Base-by-base conservation (phyloP, 2,113 vertebrate genomes). In the Pomatorhinus ruficollis region DNA sequence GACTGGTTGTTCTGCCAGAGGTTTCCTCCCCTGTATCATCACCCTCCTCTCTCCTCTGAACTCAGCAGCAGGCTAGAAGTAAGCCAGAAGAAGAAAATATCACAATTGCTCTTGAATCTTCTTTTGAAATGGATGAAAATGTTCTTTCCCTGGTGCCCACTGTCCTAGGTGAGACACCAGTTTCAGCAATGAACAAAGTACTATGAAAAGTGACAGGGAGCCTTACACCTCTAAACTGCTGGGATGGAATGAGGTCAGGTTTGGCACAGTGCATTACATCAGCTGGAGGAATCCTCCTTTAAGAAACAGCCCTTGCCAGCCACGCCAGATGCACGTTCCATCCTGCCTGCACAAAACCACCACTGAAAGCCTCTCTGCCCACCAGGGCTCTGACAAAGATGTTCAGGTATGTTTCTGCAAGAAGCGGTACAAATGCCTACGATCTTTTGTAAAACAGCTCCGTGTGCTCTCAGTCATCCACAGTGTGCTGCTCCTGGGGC, bases 211-310 rank as follows among this genome's bases (percentile, higher is more conserved):
- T 79, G 91, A 92, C 93, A 93, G 85, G 64, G 52, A 93, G 42
- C 44, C 59, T 86, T 89, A 47, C 74, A 50, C 70, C 52, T 97
- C 81, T 92, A 94, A 93, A 61, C 37, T 90, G 75, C 81, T 94
- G 75, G 78, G 94, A 97, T 83, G 80, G 94, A 97, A 96, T 96
- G 93, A 95, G 93, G 89, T 94, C 96, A 95, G 24, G 74, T 93
- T 97, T 92, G 83, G 90, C 92, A 97, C 79, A 76, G 88, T 64
- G 64, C 44, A 88, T 92, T 91, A 93, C 53, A 87, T 97, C 94
- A 95, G 72, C 80, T 35, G 25, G 42, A 74, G 72, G 89, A 87
- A 80, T 71, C 37, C 33, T 90, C 57, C 80, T 89, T 78, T 78
- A 50, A 75, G 81, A 66, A 42, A 49, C 44, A 57, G 31, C 45